These are phyloP conservation scores for Electrona antarctica DNA, from an alignment of 2,113 vertebrate genomes.

Conservation along the genomic window DNA sequence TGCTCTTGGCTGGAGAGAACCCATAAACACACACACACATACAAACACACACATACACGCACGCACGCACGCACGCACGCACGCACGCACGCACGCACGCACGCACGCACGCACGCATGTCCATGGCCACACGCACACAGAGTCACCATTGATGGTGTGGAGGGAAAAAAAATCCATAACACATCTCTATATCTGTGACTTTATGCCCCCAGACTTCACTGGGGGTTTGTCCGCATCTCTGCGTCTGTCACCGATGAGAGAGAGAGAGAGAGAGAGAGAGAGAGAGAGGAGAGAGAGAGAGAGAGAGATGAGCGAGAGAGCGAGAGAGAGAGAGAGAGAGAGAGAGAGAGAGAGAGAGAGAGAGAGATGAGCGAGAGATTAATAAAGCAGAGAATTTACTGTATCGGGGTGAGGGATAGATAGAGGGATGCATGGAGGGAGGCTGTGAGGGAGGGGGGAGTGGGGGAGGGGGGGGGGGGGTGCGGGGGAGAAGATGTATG, in stretches of 20 bases:
- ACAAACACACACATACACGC: not conserved
- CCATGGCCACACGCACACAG: not conserved
- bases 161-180: constrained; percentile 4
- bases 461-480: constrained; percentile 22
- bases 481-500: constrained; percentile 19
- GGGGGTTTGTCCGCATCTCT: constrained; percentile 5
- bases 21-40: not conserved
- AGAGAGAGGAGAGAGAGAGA: constrained; percentile 20
- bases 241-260: constrained; percentile 33
- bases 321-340: not conserved
- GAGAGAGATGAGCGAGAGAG: constrained; percentile 24
- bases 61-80: constrained; percentile 6
- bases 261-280: constrained; percentile 27
- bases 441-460: constrained; percentile 26
- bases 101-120: constrained; percentile 23
- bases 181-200: constrained; percentile 2
- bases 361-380: constrained; percentile 27
- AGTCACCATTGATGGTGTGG: too few relatives aligned
- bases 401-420: constrained; percentile 18
- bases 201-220: constrained; percentile 19
- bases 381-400: constrained; percentile 43
- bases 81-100: not conserved
- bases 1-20: constrained; percentile 36
- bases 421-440: constrained; percentile 12
- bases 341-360: constrained; percentile 23